Base-by-base conservation (phyloP, 2,888 invertebrate genomes). In the Pollenia griseotomentosa region DNA sequence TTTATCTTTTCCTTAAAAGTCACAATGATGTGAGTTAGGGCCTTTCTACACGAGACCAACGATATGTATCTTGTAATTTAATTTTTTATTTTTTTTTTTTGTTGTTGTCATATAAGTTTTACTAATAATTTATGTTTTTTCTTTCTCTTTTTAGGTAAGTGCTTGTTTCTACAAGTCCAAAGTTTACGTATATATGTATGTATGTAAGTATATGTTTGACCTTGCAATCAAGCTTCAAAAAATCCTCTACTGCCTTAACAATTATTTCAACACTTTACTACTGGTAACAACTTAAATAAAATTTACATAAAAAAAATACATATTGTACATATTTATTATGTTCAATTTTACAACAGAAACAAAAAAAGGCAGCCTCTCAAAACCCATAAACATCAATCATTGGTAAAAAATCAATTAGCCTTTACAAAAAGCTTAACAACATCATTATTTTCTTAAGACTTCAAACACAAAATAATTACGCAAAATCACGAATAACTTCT, bases 91-190 rank as follows among this genome's bases (percentile, higher is more conserved):
- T 3, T n/a, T 10, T 19, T 42, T 42, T 1, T 16, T n/a, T 19
- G 14, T 33, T 82, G 46, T 5, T 44, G 9, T 23, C 9, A 55
- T 65, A 14, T n/a, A 46, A 9, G 40, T 53, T 5, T 16, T 12
- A 11, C 44, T 71, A 53, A 57, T 73, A 10, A 33, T 57, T 57
- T n/a, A 3, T 42, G 19, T 61, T 0, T 42, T 70, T 57, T 73
- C 16, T 77, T 68, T 84, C 11, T 87, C 65, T 66, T 87, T 87
- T 57, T 70, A 87, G 87, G 87, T 87, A 84, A 87, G 87, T 82
- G 33, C 33, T n/a, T 19, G 6, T 23, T 51, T 12, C 48, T 71
- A 10, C 12, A 33, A 0, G 16, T 46, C 42, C 9, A 19, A 40
- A 10, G n/a, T 66, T 9, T 12, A 33, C 33, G 33, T 33, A 33